phyloP scores from a whole-genome alignment of 2,113 vertebrate genomes.

The Excalfactoria chinensis region DNA sequence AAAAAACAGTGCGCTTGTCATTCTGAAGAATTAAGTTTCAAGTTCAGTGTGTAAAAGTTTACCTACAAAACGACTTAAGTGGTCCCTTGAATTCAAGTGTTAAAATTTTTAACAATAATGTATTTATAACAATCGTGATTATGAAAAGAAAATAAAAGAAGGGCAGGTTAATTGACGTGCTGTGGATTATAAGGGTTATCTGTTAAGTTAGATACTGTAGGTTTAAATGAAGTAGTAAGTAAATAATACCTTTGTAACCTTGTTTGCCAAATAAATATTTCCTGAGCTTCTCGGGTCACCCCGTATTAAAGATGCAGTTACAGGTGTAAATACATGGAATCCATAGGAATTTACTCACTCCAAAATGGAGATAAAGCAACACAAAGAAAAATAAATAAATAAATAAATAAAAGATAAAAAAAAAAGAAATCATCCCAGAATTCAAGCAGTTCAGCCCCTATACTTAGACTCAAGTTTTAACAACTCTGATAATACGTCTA shows the following conservation, averaged over 20 bases:
- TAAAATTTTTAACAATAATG: not conserved
- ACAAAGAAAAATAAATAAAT: not conserved
- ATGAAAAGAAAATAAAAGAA: not conserved
- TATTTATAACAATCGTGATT: not conserved
- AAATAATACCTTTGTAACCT: not conserved
- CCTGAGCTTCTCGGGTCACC: not conserved
- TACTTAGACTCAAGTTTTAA: not conserved
- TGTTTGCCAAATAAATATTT: conserved; percentile 38
- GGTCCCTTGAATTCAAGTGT: not conserved
- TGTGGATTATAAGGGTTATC: not conserved
- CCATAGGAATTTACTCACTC: not conserved
- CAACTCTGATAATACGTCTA: not conserved
- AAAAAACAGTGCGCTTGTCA: not conserved
- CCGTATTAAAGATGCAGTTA: not conserved
- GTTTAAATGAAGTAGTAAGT: not conserved
- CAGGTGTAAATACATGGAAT: not conserved
- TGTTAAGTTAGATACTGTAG: not conserved
- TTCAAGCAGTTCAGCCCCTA: not conserved
- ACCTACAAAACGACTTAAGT: not conserved
- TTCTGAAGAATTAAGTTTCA: not conserved
- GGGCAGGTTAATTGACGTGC: not conserved
- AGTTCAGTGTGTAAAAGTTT: not conserved
- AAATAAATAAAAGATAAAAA: not conserved
- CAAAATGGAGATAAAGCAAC: not conserved
- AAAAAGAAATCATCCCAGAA: not conserved